Evolutionary conservation across 53 echinoderm and acorn worm species (phyloP).

Genomic region (Patiria pectinifera): DNA sequence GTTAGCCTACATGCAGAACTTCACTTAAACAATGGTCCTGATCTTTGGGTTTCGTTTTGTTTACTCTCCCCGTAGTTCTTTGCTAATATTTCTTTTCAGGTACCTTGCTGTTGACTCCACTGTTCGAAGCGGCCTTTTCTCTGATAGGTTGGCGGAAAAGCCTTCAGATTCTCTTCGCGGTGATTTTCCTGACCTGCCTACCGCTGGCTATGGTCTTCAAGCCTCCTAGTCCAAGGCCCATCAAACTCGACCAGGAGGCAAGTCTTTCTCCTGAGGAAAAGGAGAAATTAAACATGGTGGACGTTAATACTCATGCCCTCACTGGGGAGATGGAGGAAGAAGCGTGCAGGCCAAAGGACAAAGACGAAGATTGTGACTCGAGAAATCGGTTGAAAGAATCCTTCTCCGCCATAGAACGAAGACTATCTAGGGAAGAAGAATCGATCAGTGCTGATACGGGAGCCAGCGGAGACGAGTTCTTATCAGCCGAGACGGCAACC

Average conservation of each 20-base stretch:
- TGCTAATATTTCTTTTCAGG: not conserved
- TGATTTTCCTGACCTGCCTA: slow-evolving; percentile 20
- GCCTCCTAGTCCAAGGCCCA: not conserved
- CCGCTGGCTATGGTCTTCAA: slow-evolving; percentile 17
- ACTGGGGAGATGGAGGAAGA: not conserved
- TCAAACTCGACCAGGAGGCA: not conserved
- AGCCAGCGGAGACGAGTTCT: not conserved
- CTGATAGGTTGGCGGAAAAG: slow-evolving; percentile 14
- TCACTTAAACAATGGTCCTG: too few species aligned
- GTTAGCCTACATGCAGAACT: too few species aligned
- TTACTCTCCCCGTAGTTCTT: not conserved
- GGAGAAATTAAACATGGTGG: not conserved
- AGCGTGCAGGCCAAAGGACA: not conserved
- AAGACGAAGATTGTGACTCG: not conserved
- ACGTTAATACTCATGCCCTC: not conserved
- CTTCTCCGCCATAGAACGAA: not conserved
- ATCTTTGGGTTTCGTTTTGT: not conserved
- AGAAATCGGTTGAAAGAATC: not conserved
- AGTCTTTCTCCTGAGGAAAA: not conserved
- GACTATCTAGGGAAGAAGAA: not conserved
- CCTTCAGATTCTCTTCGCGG: not conserved
- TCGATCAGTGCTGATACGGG: too few species aligned
- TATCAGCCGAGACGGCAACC: not conserved
- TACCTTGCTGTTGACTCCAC: slow-evolving; percentile 6
- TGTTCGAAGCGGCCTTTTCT: slow-evolving; percentile 11